These are phyloP conservation scores for Priocnemis perturbator DNA, from an alignment of 2,888 invertebrate genomes.

Conservation along the genomic window DNA sequence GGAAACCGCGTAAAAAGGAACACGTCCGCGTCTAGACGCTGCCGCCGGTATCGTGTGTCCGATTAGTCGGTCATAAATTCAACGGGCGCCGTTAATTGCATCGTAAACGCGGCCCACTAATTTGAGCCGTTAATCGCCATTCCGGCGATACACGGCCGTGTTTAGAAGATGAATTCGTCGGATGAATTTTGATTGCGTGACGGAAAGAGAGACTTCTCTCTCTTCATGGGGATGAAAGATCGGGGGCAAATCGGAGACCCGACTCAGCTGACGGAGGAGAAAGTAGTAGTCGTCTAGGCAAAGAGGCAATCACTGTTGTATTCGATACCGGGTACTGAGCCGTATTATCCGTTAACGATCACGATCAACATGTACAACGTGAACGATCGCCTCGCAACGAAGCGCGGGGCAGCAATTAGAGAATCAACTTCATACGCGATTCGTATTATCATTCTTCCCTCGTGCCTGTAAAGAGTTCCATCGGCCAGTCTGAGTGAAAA, in stretches of 20 bases:
- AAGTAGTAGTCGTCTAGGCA: constrained; percentile 49
- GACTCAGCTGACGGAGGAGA: constrained; percentile 50
- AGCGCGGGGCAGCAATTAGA: constrained; percentile 37
- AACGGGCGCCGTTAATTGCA: no score
- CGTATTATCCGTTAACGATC: constrained; percentile 59
- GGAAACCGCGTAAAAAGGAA: constrained; percentile 6
- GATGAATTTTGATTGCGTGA: constrained; percentile 16
- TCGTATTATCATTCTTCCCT: no score
- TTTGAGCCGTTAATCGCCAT: no score
- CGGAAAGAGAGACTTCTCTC: background rate
- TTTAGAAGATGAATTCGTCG: constrained; percentile 1
- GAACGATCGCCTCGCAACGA: constrained; percentile 35
- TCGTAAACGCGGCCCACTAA: no score
- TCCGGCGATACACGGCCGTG: background rate
- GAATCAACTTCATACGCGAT: constrained; percentile 30
- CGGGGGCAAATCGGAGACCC: constrained; percentile 50
- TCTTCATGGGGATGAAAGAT: constrained; percentile 32
- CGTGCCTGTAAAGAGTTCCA: no score
- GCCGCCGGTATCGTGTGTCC: background rate
- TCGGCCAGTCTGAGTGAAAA: no score
- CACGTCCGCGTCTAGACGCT: constrained; percentile 1
- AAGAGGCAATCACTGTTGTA: constrained; percentile 47
- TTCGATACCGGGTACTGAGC: constrained; percentile 36
- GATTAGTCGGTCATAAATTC: constrained; percentile 2
- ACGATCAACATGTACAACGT: constrained; percentile 49